Conservation (phyloP, 2,113 vertebrate genomes). For the Eulemur rufifrons region DNA sequence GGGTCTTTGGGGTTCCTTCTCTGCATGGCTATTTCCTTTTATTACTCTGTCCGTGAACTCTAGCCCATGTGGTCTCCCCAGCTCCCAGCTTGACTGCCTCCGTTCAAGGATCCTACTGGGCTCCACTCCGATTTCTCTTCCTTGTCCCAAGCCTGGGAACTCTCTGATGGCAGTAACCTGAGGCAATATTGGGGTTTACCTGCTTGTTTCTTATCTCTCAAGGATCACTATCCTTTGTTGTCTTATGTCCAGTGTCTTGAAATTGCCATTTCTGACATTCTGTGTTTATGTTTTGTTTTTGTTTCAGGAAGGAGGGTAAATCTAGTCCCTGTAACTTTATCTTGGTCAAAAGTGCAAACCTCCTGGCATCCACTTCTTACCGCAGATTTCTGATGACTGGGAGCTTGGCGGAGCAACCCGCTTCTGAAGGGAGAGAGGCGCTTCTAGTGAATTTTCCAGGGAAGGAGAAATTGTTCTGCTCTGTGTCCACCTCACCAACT, state of each 20-base stretch:
- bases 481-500: background rate
- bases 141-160: background rate
- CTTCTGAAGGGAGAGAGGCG: background rate
- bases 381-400: background rate
- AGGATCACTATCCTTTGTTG: background rate
- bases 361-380: background rate
- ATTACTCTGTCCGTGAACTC: background rate
- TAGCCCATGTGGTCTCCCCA: background rate
- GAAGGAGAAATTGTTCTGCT: background rate
- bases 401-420: background rate
- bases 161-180: background rate
- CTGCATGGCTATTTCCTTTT: background rate
- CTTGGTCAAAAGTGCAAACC: background rate
- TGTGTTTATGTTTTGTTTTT: background rate
- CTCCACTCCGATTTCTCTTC: background rate
- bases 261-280: background rate
- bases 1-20: background rate
- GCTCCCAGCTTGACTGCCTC: background rate
- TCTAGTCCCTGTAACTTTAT: background rate
- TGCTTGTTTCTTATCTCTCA: background rate
- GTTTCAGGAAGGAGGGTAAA: background rate
- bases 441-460: background rate
- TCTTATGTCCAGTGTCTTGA: background rate
- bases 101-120: background rate
- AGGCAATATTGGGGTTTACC: background rate